Evolutionary conservation across 2,888 invertebrate species (phyloP).

Genomic region (Allolobophora icterica): DNA sequence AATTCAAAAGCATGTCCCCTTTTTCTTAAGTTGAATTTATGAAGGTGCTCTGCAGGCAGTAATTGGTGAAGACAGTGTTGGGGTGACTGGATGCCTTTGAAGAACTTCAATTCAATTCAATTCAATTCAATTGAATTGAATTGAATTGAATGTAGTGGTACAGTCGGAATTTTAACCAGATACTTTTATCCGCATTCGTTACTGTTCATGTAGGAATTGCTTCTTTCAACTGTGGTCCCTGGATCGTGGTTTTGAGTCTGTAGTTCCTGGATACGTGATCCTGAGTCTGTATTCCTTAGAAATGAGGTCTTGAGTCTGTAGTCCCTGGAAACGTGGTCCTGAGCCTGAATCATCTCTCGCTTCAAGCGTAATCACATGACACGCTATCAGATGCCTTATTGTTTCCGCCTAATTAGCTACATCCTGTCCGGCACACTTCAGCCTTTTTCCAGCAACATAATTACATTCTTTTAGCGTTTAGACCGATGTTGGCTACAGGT

Average conservation of each 20-base stretch:
- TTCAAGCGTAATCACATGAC: too few species aligned
- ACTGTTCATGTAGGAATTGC: neutral
- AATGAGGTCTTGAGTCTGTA: neutral
- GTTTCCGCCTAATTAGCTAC: neutral
- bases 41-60: too few species aligned
- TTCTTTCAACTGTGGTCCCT: neutral
- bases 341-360: neutral
- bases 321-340: neutral
- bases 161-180: neutral
- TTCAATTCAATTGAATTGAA: too few species aligned
- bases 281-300: neutral
- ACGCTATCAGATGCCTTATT: neutral
- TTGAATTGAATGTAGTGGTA: too few species aligned
- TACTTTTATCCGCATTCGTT: neutral
- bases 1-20: too few species aligned
- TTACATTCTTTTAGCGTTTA: neutral
- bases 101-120: too few species aligned
- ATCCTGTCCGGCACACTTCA: neutral
- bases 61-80: too few species aligned
- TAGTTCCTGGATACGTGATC: neutral
- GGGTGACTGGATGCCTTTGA: too few species aligned
- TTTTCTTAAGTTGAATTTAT: too few species aligned
- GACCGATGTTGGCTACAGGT: neutral
- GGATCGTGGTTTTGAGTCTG: too few species aligned
- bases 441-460: neutral